Base-by-base conservation (phyloP, 2,888 invertebrate genomes). In the Cordilura impudica region DNA sequence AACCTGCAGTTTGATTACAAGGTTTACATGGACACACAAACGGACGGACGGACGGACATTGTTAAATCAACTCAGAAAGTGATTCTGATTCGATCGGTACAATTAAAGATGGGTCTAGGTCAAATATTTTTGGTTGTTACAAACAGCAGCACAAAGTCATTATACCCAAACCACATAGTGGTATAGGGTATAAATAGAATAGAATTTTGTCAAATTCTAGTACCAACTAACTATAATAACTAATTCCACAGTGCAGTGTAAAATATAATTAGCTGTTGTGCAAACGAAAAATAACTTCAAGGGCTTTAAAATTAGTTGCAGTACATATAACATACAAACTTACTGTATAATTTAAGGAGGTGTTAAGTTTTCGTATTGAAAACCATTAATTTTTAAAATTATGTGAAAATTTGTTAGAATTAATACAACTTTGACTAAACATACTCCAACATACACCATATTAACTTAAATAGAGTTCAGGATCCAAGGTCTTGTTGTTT, bases 391-490 rank as follows among this genome's bases (percentile, higher is more conserved):
- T 76, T 65, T 19, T 10, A 49, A 14, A 60, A 71, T 31, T 26
- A 35, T 23, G 56, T 58, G 35, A 45, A 61, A 67, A 39, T 65
- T 65, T 51, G 69, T 45, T 45, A 53, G 31, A 67, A 47, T 31
- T 53, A 29, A 14, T 31, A 16, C 4, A 45, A 58, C 58, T 51
- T 49, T n/a, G 12, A n/a, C 1, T 43, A 23, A 45, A 1, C 51
- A 51, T 18, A 39, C 45, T 8, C 3, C 6, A 10, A 14, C 39
- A 43, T 18, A n/a, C 45, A 53, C 16, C 56, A 4, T 65, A 26
- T 16, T 39, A 58, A 45, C 31, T 49, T 29, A 70, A 70, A 70
- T 76, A 74, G 61, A 71, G 79, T 79, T 79, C 79, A 79, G 79
- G 79, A 79, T 75, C 61, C 71, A 72, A 79, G 75, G 79, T 72